Evolutionary conservation across 2,797 vertebrate species (phyloP).

Genomic region (Mormyrus proboscirostris): DNA sequence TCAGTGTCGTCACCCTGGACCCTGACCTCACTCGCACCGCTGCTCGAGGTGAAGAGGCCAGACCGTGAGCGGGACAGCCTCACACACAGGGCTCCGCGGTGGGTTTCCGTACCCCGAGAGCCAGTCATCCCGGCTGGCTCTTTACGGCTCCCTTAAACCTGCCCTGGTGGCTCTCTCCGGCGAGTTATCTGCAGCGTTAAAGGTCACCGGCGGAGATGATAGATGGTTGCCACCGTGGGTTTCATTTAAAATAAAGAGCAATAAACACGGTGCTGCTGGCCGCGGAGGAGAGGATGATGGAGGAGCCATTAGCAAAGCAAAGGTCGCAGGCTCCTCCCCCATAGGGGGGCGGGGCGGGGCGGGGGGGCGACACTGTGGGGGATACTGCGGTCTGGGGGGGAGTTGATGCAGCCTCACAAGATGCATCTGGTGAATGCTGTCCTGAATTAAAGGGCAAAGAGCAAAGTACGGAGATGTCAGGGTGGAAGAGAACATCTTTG

Average conservation of each 20-base stretch:
- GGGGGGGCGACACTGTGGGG: slow-evolving; percentile 31
- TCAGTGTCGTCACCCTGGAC: background rate
- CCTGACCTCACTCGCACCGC: background rate
- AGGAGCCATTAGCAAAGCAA: slow-evolving; percentile 72
- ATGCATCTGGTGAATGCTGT: slow-evolving; percentile 45
- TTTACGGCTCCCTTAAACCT: slow-evolving; percentile 35
- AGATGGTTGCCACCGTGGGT: slow-evolving; percentile 59
- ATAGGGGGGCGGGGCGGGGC: slow-evolving; percentile 53
- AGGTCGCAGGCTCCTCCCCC: slow-evolving; percentile 69
- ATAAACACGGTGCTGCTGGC: slow-evolving; percentile 55
- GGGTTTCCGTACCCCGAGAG: slow-evolving; percentile 11
- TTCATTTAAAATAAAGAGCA: slow-evolving; percentile 71
- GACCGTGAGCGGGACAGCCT: background rate
- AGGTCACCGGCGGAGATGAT: slow-evolving; percentile 62
- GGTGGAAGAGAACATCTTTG: slow-evolving; percentile 46
- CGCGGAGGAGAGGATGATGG: slow-evolving; percentile 50
- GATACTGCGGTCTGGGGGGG: background rate
- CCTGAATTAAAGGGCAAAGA: slow-evolving; percentile 58
- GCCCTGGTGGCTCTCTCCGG: slow-evolving; percentile 33
- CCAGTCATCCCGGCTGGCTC: slow-evolving; percentile 21
- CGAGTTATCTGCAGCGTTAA: slow-evolving; percentile 64
- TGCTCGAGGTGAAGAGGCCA: background rate
- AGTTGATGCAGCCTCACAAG: background rate
- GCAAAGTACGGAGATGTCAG: slow-evolving; percentile 51
- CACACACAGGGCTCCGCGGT: background rate